Evolutionary conservation across 2,888 invertebrate genomes (phyloP).

Genomic region (Ceramica pisi): DNA sequence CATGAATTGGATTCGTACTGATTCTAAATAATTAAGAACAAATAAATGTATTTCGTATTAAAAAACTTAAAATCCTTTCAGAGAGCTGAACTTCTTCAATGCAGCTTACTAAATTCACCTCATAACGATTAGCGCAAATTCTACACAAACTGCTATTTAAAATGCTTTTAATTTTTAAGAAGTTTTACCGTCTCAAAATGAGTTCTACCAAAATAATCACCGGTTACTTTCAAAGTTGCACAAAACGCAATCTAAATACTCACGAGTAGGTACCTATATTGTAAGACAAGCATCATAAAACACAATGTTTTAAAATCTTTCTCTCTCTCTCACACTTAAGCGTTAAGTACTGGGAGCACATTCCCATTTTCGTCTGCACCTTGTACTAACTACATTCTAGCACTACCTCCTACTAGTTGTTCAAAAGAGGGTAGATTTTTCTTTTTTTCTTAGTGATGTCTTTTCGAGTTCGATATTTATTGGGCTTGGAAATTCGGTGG

Average conservation of each 20-base stretch:
- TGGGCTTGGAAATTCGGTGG: not conserved
- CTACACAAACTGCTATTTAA: not conserved
- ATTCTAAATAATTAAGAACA: no score
- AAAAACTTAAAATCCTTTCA: not conserved
- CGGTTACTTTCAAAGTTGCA: conserved; percentile 17
- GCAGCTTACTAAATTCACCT: not conserved
- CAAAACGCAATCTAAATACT: conserved; percentile 61
- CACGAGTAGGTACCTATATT: conserved; percentile 45
- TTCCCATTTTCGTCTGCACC: conserved; percentile 81
- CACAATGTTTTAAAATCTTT: conserved; percentile 81
- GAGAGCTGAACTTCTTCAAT: not conserved
- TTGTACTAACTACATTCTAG: conserved; percentile 73
- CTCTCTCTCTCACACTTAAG: conserved; percentile 70
- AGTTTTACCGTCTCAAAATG: not conserved
- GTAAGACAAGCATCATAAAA: conserved; percentile 70
- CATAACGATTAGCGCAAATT: not conserved
- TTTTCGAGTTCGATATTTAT: conserved; percentile 1
- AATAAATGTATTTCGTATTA: not conserved
- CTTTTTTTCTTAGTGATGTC: conserved; percentile 1
- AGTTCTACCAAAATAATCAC: conserved; percentile 4
- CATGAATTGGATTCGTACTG: not conserved
- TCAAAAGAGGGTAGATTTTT: not conserved
- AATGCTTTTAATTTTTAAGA: not conserved
- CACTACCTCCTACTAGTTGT: conserved; percentile 68
- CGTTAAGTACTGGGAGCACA: conserved; percentile 80